Base-by-base conservation (phyloP, 2,113 vertebrate species). In the Ameiurus melas region DNA sequence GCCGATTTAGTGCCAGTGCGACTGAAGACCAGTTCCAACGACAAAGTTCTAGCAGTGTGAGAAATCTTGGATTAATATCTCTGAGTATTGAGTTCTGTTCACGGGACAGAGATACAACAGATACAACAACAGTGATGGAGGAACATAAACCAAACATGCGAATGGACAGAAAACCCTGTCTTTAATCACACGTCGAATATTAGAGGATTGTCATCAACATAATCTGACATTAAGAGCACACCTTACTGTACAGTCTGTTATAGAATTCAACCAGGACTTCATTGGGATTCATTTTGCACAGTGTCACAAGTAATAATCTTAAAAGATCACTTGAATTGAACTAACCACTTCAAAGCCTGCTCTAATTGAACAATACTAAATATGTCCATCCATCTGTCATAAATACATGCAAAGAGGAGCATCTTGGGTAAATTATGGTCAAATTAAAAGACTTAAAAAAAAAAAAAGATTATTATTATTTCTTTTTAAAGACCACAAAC, bases 371-470 rank as follows among this genome's bases (percentile, higher is more conserved):
- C 6, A 7, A 79, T 64, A 71, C 53, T 30, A 89, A 87, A 94
- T 87, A 89, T 84, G 78, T 66, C 83, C 53, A 9, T 68, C 20
- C 53, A 5, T 68, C 20, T 86, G 75, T 82, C 68, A 43, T 84
- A 71, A 83, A 92, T 93, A 88, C 82, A 53, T 90, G 27, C 20
- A 51, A 27, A 75, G 4, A n/a, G 27, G 71, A 30, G 51, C 75
- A 87, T 66, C 60, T 75, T 88, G 58, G 51, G 30, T 27, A 85
- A 58, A 88, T 80, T 57, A 58, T 30, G 25, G 73, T 71, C 36
- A 36, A 84, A 78, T 84, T 85, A 64, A 85, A 88, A 88, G 36
- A 43, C 81, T 47, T 73, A 36, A 73, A 62, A 71, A 87, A 80
- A n/a, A 71, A 64, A 43, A 43, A 43, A 43, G 39, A 43, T 43